phyloP scores from a whole-genome alignment of 30 jellyfish, hydroid and myxozoan genomes.

The Clytia hemisphaerica region DNA sequence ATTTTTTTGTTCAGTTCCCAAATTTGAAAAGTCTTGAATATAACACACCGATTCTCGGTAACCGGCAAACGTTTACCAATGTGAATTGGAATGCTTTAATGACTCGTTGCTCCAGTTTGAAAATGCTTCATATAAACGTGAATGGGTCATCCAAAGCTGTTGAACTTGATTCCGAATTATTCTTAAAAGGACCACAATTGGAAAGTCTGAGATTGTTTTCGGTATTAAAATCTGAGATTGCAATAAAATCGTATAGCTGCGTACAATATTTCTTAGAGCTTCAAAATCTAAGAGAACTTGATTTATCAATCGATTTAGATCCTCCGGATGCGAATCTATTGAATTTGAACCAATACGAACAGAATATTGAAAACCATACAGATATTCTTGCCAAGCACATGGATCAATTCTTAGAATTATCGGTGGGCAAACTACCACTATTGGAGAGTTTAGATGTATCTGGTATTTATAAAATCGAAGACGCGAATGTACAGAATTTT shows the following conservation, averaged over 20 bases:
- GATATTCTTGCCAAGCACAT: constrained; percentile 15
- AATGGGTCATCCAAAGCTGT: constrained; percentile 18
- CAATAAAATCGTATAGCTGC: constrained; percentile 4
- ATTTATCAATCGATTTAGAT: constrained; percentile 75
- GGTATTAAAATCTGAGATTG: constrained; percentile 23
- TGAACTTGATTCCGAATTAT: constrained; percentile 18
- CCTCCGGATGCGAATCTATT: constrained; percentile 34
- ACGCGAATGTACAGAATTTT: constrained; percentile 36
- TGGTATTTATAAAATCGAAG: constrained; percentile 42
- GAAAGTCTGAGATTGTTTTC: constrained; percentile 45
- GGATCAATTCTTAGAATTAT: constrained; percentile 9
- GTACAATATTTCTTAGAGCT: constrained; percentile 30
- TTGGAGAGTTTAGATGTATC: constrained; percentile 68
- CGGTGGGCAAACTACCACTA: constrained; percentile 18
- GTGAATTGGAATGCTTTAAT: constrained; percentile 19
- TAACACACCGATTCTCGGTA: constrained; percentile 8
- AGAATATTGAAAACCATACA: constrained; percentile 2
- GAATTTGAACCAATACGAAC: too few species aligned
- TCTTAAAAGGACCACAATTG: constrained; percentile 21
- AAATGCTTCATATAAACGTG: constrained; percentile 16
- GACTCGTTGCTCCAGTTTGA: neutral
- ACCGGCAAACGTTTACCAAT: constrained; percentile 13
- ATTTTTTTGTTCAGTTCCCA: constrained; percentile 33
- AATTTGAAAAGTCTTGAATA: constrained; percentile 7
- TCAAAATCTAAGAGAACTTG: constrained; percentile 42